These are phyloP conservation scores for Vollenhovia emeryi DNA, from an alignment of 1,140 invertebrate species.

Conservation along the genomic window DNA sequence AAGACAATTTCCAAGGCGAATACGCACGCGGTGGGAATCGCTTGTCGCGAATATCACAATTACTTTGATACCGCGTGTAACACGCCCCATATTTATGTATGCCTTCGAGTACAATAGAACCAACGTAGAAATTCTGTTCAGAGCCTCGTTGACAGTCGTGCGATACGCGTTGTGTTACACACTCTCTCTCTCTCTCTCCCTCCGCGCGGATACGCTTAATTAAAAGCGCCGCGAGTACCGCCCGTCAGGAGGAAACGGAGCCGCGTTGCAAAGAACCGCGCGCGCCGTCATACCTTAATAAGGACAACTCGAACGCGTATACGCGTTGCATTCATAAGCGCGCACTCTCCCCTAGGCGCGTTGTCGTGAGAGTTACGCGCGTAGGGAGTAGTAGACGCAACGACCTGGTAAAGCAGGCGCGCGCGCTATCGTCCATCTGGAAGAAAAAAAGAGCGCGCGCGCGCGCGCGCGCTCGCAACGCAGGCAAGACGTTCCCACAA, in stretches of 20 bases:
- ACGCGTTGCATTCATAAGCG: conserved; percentile 35
- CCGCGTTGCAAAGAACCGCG: not conserved
- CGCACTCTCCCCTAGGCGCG: conserved; percentile 40
- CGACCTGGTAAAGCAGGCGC: conserved; percentile 20
- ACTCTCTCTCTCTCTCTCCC: too few species aligned
- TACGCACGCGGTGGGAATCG: not conserved
- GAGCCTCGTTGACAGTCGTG: not conserved
- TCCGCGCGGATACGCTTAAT: not conserved
- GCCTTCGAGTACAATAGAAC: not conserved
- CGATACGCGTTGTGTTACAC: too few species aligned
- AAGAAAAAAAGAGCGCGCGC: conserved; percentile 6
- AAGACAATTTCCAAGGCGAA: not conserved
- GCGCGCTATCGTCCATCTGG: conserved; percentile 51
- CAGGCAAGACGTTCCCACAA: conserved; percentile 43
- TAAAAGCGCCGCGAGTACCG: not conserved
- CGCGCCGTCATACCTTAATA: conserved; percentile 51
- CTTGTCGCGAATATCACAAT: not conserved
- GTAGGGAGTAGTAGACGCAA: conserved; percentile 36
- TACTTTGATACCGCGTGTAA: not conserved
- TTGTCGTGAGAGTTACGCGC: conserved; percentile 35
- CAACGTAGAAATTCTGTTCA: not conserved
- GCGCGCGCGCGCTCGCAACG: not conserved
- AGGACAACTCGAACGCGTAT: conserved; percentile 43
- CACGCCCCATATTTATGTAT: not conserved
- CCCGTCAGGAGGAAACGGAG: conserved; percentile 29